phyloP scores from a whole-genome alignment of 2,113 vertebrate species.

The Peromyscus californicus region DNA sequence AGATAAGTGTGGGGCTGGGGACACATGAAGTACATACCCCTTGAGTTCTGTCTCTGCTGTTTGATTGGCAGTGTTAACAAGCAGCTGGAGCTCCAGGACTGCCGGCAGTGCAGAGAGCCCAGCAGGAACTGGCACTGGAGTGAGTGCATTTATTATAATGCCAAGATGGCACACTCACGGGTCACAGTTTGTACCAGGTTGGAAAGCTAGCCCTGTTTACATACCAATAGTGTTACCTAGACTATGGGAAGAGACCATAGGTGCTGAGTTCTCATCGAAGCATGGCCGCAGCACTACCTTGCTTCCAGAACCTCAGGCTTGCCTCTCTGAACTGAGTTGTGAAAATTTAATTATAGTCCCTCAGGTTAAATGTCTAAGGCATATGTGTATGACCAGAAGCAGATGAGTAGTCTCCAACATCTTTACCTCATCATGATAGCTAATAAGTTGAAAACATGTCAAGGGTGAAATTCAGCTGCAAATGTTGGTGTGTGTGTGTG shows the following conservation, averaged over 20 bases:
- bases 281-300: background rate
- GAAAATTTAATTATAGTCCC: background rate
- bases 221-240: background rate
- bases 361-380: background rate
- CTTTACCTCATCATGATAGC: background rate
- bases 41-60: background rate
- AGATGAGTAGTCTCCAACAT: background rate
- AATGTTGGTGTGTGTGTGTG: background rate
- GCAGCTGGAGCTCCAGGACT: background rate
- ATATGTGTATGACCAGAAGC: background rate
- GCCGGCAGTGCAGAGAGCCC: background rate
- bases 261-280: background rate
- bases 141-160: background rate
- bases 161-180: background rate
- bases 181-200: background rate
- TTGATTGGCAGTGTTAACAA: background rate
- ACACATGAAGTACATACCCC: background rate
- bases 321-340: background rate
- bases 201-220: background rate
- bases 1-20: conserved; percentile 4
- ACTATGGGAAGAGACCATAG: background rate
- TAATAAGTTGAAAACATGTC: background rate
- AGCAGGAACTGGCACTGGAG: background rate
- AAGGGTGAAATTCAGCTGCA: background rate
- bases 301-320: background rate